These are phyloP conservation scores for Pyrochroa serraticornis DNA, from an alignment of 2,888 invertebrate genomes.

Conservation along the genomic window DNA sequence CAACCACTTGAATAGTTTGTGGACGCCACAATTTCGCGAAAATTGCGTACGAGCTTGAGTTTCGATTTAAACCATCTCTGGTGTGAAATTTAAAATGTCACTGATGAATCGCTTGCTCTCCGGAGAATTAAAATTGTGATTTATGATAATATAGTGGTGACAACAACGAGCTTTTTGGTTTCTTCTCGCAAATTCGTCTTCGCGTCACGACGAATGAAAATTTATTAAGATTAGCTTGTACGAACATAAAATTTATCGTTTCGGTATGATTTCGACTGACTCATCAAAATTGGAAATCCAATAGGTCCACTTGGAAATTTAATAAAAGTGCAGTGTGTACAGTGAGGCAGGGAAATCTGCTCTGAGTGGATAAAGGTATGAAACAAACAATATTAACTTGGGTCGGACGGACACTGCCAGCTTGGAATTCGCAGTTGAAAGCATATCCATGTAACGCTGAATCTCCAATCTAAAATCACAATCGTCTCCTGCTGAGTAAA, in stretches of 20 bases:
- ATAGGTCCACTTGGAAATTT: constrained; percentile 9
- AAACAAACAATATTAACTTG: constrained; percentile 25
- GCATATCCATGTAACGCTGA: constrained; percentile 24
- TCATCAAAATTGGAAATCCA: neutral
- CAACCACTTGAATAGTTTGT: no score
- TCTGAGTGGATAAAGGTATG: constrained; percentile 6
- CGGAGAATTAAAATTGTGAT: constrained; percentile 24
- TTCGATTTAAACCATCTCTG: constrained; percentile 15
- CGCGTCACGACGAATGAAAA: constrained; percentile 16
- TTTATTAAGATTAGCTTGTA: constrained; percentile 17
- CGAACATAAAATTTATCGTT: neutral
- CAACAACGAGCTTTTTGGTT: constrained; percentile 14
- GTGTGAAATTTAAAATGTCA: constrained; percentile 19
- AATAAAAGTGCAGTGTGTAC: constrained; percentile 14
- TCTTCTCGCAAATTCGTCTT: constrained; percentile 10
- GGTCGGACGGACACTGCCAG: constrained; percentile 7
- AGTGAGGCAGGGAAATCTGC: constrained; percentile 9
- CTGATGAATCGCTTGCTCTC: constrained; percentile 20
- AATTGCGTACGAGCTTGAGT: neutral
- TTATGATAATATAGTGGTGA: constrained; percentile 24
- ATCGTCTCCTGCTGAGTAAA: constrained; percentile 29
- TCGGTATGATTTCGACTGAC: neutral
- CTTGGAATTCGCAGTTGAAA: constrained; percentile 21
- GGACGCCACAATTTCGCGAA: no score
- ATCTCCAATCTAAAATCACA: constrained; percentile 21